Conservation (phyloP, 2,888 invertebrate genomes). For the Octonoba sinensis region DNA sequence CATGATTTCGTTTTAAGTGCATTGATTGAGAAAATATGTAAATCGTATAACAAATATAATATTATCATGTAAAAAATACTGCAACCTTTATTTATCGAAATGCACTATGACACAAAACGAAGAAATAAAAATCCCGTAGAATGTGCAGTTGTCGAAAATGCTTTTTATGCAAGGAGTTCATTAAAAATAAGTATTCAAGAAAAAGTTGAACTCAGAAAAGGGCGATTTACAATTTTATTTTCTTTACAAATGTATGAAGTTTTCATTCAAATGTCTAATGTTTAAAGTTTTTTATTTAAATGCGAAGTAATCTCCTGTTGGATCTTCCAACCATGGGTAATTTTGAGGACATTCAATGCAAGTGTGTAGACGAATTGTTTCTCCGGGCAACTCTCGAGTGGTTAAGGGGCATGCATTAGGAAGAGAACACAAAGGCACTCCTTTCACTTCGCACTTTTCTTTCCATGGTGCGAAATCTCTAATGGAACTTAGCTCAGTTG, state of each 20-base stretch:
- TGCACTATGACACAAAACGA: no score
- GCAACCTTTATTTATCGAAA: no score
- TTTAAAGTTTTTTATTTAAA: constrained; percentile 60
- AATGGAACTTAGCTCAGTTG: constrained; percentile 86
- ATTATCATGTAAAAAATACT: no score
- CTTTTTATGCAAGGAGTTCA: no score
- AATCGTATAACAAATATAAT: no score
- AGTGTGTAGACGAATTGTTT: constrained; percentile 91
- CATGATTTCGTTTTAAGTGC: no score
- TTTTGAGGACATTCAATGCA: constrained; percentile 97
- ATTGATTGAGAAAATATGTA: no score
- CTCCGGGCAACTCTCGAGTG: constrained; percentile 87
- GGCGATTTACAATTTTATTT: constrained; percentile 50
- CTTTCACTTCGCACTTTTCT: constrained; percentile 93
- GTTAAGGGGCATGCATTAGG: constrained; percentile 91
- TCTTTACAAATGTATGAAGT: constrained; percentile 57
- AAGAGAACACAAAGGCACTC: constrained; percentile 90
- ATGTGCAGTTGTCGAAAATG: no score
- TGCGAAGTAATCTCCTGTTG: constrained; percentile 81
- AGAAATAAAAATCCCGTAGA: no score
- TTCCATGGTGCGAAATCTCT: constrained; percentile 96
- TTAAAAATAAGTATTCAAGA: no score
- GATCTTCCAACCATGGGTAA: constrained; percentile 94
- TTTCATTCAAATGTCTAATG: constrained; percentile 45
- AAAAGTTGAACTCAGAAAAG: background rate